Percentiles rank a stretch among this genome's conserved stretches.
Conservation (phyloP, 2,888 invertebrate species). For the Sinotaia quadrata region DNA sequence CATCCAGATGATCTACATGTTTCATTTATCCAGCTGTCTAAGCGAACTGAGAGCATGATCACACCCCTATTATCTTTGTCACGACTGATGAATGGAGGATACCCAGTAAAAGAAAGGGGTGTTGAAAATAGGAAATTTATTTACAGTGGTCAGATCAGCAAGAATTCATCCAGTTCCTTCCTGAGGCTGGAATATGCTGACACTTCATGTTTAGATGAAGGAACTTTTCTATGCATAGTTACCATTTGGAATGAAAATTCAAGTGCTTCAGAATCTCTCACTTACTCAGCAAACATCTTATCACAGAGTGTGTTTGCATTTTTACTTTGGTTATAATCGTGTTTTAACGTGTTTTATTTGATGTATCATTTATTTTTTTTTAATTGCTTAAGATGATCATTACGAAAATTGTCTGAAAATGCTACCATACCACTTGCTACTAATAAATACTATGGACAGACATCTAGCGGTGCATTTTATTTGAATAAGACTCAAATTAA, state of each 20-base stretch:
- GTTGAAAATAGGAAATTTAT: neutral
- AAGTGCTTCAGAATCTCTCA: neutral
- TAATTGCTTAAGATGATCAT: too few relatives aligned
- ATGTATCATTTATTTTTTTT: too few relatives aligned
- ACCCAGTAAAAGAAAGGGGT: neutral
- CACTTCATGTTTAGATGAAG: slow-evolving; percentile 6
- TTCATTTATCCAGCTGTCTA: slow-evolving; percentile 6
- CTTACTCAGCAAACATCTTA: neutral
- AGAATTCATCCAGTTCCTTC: neutral
- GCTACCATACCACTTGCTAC: too few relatives aligned
- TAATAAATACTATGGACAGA: too few relatives aligned
- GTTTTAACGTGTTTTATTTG: too few relatives aligned
- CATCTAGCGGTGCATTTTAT: too few relatives aligned
- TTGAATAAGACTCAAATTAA: too few relatives aligned
- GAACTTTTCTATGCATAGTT: slow-evolving; percentile 1
- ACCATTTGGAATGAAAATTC: neutral
- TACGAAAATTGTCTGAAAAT: too few relatives aligned
- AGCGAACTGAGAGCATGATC: neutral
- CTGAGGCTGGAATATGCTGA: slow-evolving; percentile 8
- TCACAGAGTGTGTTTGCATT: neutral
- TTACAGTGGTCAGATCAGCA: neutral
- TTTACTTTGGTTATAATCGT: too few relatives aligned
- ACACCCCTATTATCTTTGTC: neutral
- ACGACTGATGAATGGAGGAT: neutral
- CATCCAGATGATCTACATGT: neutral